Percentiles rank a stretch among this genome's conserved stretches.
Evolutionary conservation across 53 echinoderm and acorn worm species (phyloP).

Genomic region (Mesocentrotus franciscanus): DNA sequence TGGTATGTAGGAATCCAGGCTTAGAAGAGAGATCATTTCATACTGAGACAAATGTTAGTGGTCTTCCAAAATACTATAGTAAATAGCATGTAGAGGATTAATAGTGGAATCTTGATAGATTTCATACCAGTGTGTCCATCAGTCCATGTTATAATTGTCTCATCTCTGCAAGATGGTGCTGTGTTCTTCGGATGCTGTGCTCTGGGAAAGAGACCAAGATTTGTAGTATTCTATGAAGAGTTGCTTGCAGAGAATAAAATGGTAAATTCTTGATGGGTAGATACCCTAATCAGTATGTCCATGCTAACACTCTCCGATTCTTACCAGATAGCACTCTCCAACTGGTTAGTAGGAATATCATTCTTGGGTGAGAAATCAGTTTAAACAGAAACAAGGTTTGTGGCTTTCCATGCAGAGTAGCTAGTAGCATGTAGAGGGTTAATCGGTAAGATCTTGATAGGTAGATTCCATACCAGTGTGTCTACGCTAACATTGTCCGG

Average conservation of each 20-base stretch:
- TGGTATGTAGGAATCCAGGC: background rate
- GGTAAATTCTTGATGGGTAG: conserved; percentile 52
- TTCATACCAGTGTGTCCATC: too few species aligned
- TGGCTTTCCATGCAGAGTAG: conserved; percentile 76
- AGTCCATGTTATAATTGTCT: too few species aligned
- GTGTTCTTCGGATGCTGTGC: too few species aligned
- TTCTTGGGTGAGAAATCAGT: background rate
- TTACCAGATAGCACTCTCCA: conserved; percentile 88
- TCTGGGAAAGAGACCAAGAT: conserved; percentile 55
- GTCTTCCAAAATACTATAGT: too few species aligned
- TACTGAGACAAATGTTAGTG: background rate
- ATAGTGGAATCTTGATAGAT: too few species aligned
- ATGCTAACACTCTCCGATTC: conserved; percentile 79
- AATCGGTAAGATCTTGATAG: conserved; percentile 95
- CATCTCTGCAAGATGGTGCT: too few species aligned
- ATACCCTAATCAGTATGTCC: conserved; percentile 66
- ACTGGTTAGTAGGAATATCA: conserved; percentile 82
- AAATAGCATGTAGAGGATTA: too few species aligned
- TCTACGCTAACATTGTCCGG: conserved; percentile 88
- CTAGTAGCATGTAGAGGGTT: conserved; percentile 93
- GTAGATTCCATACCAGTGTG: conserved; percentile 97
- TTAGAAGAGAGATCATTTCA: background rate
- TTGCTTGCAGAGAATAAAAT: background rate
- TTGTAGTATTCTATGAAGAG: background rate
- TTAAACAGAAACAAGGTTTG: conserved; percentile 66